These are phyloP conservation scores for Buathra laborator DNA, from an alignment of 2,888 invertebrate genomes.

Conservation along the genomic window DNA sequence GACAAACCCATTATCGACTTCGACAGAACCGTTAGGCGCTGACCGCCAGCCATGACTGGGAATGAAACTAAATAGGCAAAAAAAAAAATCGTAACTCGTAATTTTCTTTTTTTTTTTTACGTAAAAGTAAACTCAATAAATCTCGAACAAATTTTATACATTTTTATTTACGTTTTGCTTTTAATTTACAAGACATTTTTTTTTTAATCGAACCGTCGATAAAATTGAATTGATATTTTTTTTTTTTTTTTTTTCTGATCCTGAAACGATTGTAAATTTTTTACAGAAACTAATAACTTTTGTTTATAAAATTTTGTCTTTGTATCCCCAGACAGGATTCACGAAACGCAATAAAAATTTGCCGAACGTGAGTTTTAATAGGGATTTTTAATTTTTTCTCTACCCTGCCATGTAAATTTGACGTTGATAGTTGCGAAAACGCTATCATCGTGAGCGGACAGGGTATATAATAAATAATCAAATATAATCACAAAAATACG, in stretches of 20 bases:
- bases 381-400: constrained; percentile 64
- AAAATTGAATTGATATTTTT: too few species aligned
- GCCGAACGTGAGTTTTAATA: constrained; percentile 71
- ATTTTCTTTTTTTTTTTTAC: background rate
- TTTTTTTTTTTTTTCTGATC: too few species aligned
- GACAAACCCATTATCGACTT: constrained; percentile 86
- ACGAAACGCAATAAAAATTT: constrained; percentile 54
- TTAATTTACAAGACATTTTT: too few species aligned
- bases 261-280: too few species aligned
- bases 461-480: constrained; percentile 48
- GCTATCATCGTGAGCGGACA: constrained; percentile 70
- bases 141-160: too few species aligned
- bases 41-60: constrained; percentile 86
- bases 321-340: constrained; percentile 74
- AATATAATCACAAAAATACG: background rate
- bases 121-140: background rate
- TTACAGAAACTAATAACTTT: background rate
- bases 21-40: constrained; percentile 87
- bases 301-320: background rate
- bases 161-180: too few species aligned
- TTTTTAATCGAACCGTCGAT: too few species aligned
- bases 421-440: constrained; percentile 60
- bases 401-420: constrained; percentile 64
- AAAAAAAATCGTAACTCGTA: background rate
- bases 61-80: constrained; percentile 76